A percentile compares a stretch with the other conserved stretches of the same genome.
phyloP scores from a whole-genome alignment of 2,113 vertebrate genomes.

The Anoplopoma fimbria region DNA sequence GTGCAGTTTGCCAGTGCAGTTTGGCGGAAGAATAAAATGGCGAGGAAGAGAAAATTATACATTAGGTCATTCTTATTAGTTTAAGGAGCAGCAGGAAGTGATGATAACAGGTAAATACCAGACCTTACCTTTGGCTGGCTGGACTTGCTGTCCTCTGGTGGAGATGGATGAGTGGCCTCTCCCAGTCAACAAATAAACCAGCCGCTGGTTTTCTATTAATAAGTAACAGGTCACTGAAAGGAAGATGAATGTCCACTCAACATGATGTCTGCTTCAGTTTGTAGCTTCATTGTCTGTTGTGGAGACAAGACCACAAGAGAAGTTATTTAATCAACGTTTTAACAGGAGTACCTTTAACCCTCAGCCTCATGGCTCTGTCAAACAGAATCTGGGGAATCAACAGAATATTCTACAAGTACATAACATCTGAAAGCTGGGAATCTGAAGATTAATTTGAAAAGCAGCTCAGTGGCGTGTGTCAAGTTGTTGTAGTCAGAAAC shows the following conservation, averaged over 20 bases:
- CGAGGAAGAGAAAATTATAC: neutral
- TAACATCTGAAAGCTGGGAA: too few relatives aligned
- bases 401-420: too few relatives aligned
- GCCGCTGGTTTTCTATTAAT: slow-evolving; percentile 30
- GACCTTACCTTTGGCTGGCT: neutral
- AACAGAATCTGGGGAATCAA: neutral
- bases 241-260: neutral
- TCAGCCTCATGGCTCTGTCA: slow-evolving; percentile 12
- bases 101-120: slow-evolving; percentile 24
- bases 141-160: neutral
- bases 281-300: slow-evolving; percentile 10
- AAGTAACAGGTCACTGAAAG: slow-evolving; percentile 14
- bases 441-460: too few relatives aligned
- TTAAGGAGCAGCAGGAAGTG: neutral
- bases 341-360: slow-evolving; percentile 31
- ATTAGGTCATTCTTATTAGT: neutral
- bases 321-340: slow-evolving; percentile 20
- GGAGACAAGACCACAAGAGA: slow-evolving; percentile 32
- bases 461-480: too few relatives aligned
- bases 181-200: slow-evolving; percentile 45
- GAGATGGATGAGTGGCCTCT: slow-evolving; percentile 43
- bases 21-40: neutral
- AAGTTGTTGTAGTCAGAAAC: too few relatives aligned
- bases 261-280: neutral
- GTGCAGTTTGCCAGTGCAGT: neutral